Evolutionary conservation across 2,888 invertebrate species (phyloP), one percentile per base, ranked within the genome.

Genomic region (Eilema griseolum): DNA sequence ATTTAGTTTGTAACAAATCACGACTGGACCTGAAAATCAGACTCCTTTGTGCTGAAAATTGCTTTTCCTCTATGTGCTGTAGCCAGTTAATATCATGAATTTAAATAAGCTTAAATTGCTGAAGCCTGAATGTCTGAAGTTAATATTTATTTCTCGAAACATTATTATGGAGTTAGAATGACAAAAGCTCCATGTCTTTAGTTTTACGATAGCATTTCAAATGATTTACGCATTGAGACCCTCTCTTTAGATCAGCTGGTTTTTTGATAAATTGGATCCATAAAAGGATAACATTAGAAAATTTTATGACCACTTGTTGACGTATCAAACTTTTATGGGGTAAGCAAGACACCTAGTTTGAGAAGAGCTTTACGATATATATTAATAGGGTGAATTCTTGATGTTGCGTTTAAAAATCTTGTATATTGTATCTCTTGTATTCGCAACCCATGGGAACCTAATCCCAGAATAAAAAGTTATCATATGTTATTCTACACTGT

Each of bases 211-310:
- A 37, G 41, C 62, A 70, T 66, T 69, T 64, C 61, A 23, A 70
- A 66, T 73, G 79, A 81, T 78, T 76, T 76, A 78, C 71, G 74
- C 71, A 46, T 77, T 69, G 63, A 79, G 66, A 73, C 73, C 62
- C 70, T 82, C 73, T 70, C 80, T 61, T 73, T 33, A 77, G 62
- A 74, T 72, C 63, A 65, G 71, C 72, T 74, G 76, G 78, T 72
- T 70, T 72, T 66, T 80, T 81, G 82, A 81, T 78, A 73, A 75
- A 81, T 78, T 78, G 69, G 20, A 69, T 33, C 71, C 57, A 80
- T 81, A 81, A 82, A 81, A 80, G 77, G 70, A 67, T 23, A 59
- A 63, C 65, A 73, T 73, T 66, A 61, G 68, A 74, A 75, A 66
- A 56, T 10, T 80, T 80, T 80, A 80, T 60, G 71, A 70, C 62